phyloP scores from a whole-genome alignment of 2,888 invertebrate species.

The Agrotis clavis region DNA sequence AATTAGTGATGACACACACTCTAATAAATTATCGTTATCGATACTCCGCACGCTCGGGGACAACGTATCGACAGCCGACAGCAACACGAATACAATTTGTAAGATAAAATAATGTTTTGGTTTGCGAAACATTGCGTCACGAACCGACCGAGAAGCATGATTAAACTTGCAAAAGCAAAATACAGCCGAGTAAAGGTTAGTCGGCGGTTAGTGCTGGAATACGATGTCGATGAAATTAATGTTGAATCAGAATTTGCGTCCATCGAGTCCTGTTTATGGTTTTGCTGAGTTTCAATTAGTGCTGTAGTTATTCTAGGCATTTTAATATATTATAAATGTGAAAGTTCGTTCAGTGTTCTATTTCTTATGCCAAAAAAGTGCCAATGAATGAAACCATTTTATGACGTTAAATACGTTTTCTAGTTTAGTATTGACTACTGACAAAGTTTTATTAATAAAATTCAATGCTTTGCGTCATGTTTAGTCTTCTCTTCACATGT shows the following conservation, averaged over 20 bases:
- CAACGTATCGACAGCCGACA: slow-evolving; percentile 78
- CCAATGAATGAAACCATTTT: neutral
- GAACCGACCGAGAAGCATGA: slow-evolving; percentile 87
- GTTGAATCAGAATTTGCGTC: slow-evolving; percentile 35
- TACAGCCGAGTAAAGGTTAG: slow-evolving; percentile 90
- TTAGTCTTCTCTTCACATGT: neutral
- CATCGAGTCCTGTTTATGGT: slow-evolving; percentile 9
- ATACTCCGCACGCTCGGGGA: slow-evolving; percentile 66
- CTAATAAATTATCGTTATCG: slow-evolving; percentile 70
- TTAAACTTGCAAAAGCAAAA: slow-evolving; percentile 91
- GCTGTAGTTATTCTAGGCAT: slow-evolving; percentile 2
- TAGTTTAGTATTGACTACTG: neutral
- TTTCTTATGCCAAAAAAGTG: neutral
- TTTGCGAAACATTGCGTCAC: slow-evolving; percentile 90
- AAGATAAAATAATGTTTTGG: slow-evolving; percentile 90
- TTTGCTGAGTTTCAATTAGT: slow-evolving; percentile 29
- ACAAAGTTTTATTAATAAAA: neutral
- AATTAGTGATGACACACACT: slow-evolving; percentile 75
- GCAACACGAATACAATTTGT: slow-evolving; percentile 89
- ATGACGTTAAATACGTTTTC: too few species aligned
- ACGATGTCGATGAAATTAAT: slow-evolving; percentile 65
- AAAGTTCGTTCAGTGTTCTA: slow-evolving; percentile 6
- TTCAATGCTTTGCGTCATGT: neutral
- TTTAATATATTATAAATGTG: slow-evolving; percentile 32
- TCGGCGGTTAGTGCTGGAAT: slow-evolving; percentile 73